A percentile compares a stretch with the other conserved stretches of the same genome.
These are phyloP conservation scores for Lissonota sp. DNA, from an alignment of 2,888 invertebrate species.

Conservation along the genomic window DNA sequence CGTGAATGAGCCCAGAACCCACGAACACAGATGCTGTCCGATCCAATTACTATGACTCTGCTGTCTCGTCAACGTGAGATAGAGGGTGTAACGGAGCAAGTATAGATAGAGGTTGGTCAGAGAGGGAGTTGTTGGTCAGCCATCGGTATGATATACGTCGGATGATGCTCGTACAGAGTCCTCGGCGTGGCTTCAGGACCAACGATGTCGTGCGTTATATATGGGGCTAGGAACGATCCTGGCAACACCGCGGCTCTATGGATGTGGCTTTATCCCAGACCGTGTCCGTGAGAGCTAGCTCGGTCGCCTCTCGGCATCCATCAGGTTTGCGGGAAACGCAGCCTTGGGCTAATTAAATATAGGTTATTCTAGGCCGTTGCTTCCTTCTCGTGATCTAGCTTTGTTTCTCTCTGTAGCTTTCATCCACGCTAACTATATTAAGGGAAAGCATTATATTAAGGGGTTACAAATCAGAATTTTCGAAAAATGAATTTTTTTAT, in stretches of 20 bases:
- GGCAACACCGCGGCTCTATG: slow-evolving; percentile 5
- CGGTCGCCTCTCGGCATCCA: slow-evolving; percentile 50
- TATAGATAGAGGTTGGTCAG: slow-evolving; percentile 37
- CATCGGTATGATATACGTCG: slow-evolving; percentile 51
- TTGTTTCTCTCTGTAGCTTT: neutral
- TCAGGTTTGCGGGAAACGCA: slow-evolving; percentile 17
- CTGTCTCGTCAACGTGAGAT: slow-evolving; percentile 38
- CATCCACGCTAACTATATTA: slow-evolving; percentile 71
- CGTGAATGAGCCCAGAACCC: slow-evolving; percentile 9
- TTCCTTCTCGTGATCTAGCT: slow-evolving; percentile 31
- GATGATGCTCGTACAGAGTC: slow-evolving; percentile 19
- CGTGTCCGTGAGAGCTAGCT: slow-evolving; percentile 24
- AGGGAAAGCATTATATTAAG: slow-evolving; percentile 59
- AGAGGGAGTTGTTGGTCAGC: slow-evolving; percentile 48
- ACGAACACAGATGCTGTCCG: slow-evolving; percentile 40
- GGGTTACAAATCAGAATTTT: no score
- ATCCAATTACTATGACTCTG: slow-evolving; percentile 58
- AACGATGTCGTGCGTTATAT: slow-evolving; percentile 23
- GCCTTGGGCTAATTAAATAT: slow-evolving; percentile 74
- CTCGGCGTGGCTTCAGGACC: slow-evolving; percentile 23
- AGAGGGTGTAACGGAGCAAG: slow-evolving; percentile 38
- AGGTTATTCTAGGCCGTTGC: slow-evolving; percentile 70
- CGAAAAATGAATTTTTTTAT: no score
- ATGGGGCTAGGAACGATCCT: slow-evolving; percentile 26
- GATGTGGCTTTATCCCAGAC: neutral